Percentiles rank a stretch among this genome's conserved stretches.
These are phyloP conservation scores for Tipula unca DNA, from an alignment of 2,888 invertebrate genomes.

Conservation along the genomic window DNA sequence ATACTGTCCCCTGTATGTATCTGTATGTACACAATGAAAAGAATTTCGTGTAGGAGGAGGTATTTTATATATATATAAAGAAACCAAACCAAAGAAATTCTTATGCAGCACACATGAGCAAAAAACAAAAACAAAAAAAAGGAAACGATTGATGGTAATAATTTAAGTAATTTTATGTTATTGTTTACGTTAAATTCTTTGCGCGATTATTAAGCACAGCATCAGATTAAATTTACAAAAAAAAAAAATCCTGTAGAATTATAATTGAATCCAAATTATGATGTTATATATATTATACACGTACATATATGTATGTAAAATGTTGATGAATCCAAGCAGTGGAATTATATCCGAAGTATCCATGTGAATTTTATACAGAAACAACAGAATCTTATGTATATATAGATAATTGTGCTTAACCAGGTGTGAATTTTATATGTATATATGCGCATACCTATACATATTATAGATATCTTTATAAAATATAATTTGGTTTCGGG, in stretches of 20 bases:
- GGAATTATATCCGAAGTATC: not conserved
- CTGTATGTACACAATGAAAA: not conserved
- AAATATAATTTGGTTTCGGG: not conserved
- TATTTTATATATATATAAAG: not conserved
- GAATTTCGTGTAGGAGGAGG: not conserved
- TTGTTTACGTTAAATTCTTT: conserved; percentile 14
- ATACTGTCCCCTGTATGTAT: not conserved
- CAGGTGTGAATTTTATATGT: not conserved
- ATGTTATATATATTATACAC: not conserved
- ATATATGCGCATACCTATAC: no score
- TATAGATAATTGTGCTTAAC: not conserved
- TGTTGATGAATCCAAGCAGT: not conserved
- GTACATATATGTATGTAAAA: not conserved
- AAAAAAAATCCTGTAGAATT: not conserved
- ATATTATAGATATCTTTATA: no score
- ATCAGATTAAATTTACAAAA: not conserved
- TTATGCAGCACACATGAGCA: not conserved
- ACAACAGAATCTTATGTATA: not conserved
- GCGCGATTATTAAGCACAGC: not conserved
- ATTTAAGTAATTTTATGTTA: conserved; percentile 8
- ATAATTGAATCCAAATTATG: conserved; percentile 4
- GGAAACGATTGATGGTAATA: conserved; percentile 8
- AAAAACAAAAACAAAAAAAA: not conserved
- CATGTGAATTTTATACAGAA: not conserved
- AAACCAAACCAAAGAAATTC: not conserved